Evolutionary conservation across 2,797 vertebrate genomes (phyloP).

Genomic region (Cetoscarus ocellatus): DNA sequence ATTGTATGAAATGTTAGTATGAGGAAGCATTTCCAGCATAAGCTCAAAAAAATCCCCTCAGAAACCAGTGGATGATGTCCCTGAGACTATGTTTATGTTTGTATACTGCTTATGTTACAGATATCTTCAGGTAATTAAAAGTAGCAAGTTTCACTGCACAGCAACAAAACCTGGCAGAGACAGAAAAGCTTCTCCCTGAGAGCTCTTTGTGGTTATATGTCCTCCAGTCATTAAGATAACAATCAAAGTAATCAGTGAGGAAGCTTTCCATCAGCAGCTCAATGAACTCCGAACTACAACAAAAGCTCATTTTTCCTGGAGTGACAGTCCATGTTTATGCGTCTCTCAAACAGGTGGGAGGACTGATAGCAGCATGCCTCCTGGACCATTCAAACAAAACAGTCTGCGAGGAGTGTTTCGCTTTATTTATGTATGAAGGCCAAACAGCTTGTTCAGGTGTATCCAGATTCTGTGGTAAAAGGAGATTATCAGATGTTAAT

Average conservation of each 20-base stretch:
- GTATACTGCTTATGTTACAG: too few species aligned
- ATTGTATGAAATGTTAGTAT: too few species aligned
- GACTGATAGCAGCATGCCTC: not conserved
- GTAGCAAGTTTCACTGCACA: too few species aligned
- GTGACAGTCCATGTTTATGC: not conserved
- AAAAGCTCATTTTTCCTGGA: not conserved
- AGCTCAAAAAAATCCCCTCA: too few species aligned
- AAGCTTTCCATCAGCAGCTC: slow-evolving; percentile 8
- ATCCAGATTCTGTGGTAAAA: too few species aligned
- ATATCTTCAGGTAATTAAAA: too few species aligned
- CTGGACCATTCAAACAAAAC: not conserved
- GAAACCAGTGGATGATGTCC: too few species aligned
- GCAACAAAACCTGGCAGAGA: not conserved
- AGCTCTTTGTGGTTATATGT: not conserved
- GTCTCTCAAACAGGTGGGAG: slow-evolving; percentile 4
- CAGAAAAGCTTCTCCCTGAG: not conserved
- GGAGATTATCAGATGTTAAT: too few species aligned
- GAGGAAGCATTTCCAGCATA: too few species aligned
- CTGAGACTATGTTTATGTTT: too few species aligned
- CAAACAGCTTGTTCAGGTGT: too few species aligned
- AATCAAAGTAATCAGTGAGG: slow-evolving; percentile 5
- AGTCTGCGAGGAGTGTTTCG: not conserved
- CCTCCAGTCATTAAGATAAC: not conserved
- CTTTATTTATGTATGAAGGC: too few species aligned
- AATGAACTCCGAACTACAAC: not conserved